These are phyloP conservation scores for Augochlora pura DNA, from an alignment of 1,140 invertebrate genomes.

Conservation along the genomic window DNA sequence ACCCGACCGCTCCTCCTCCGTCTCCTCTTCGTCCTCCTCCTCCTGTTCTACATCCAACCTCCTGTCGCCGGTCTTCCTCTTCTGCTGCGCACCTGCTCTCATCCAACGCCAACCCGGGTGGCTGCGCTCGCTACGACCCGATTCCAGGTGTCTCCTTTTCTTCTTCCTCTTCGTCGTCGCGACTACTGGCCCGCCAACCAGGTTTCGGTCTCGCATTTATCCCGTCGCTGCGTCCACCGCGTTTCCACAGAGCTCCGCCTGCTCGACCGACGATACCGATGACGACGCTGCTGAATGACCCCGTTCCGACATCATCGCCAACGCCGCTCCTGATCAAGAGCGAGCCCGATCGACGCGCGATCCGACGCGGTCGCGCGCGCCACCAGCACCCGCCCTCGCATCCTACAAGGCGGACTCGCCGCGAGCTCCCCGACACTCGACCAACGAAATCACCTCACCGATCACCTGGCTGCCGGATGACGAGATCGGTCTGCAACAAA, in stretches of 20 bases:
- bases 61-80: background rate
- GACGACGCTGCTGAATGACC: conserved; percentile 39
- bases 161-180: conserved; percentile 49
- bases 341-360: conserved; percentile 4
- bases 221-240: conserved; percentile 40
- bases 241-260: conserved; percentile 25
- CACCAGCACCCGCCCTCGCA: conserved; percentile 24
- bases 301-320: conserved; percentile 61
- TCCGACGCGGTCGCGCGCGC: conserved; percentile 4
- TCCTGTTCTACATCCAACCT: conserved; percentile 54
- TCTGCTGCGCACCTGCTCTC: conserved; percentile 22
- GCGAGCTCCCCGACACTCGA: no score
- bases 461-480: no score
- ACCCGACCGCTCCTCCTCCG: conserved; percentile 14
- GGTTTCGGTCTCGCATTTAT: conserved; percentile 56
- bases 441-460: no score
- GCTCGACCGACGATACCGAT: conserved; percentile 45
- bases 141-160: conserved; percentile 40
- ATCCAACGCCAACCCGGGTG: background rate
- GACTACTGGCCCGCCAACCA: conserved; percentile 48
- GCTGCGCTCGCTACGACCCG: conserved; percentile 9
- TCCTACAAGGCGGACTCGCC: conserved; percentile 7
- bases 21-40: conserved; percentile 15
- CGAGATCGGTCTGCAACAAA: no score
- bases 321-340: background rate